A percentile compares a stretch with the other conserved stretches of the same genome.
These are phyloP conservation scores for Polyodon spathula DNA, from an alignment of 2,113 vertebrate species.

Conservation along the genomic window DNA sequence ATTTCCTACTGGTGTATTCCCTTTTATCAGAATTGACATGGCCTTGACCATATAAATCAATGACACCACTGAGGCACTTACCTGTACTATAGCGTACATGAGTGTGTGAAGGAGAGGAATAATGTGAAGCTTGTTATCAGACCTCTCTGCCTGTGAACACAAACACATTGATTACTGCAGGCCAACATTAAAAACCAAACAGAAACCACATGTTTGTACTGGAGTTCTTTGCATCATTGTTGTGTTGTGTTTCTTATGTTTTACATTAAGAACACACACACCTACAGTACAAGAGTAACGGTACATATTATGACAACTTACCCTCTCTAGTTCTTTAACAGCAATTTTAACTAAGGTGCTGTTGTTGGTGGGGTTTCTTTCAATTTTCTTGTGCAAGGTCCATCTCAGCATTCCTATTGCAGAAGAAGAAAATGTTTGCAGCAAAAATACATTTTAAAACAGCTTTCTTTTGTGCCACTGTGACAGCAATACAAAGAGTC, in stretches of 20 bases:
- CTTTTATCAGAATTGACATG: too few relatives aligned
- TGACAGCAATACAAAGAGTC: too few relatives aligned
- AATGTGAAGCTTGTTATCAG: conserved; percentile 62
- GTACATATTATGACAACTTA: conserved; percentile 31
- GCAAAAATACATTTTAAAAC: conserved; percentile 12
- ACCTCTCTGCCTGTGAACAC: conserved; percentile 63
- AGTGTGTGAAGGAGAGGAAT: conserved; percentile 84
- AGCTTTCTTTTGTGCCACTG: too few relatives aligned
- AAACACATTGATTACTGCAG: too few relatives aligned
- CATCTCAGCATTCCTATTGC: conserved; percentile 81
- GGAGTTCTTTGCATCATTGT: conserved; percentile 90
- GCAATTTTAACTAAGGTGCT: conserved; percentile 66
- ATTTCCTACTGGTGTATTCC: too few relatives aligned
- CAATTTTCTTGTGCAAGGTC: conserved; percentile 85
- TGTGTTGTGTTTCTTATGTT: not conserved
- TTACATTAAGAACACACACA: too few relatives aligned
- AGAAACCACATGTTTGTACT: conserved; percentile 69
- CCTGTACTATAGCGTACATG: conserved; percentile 83
- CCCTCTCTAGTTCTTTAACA: conserved; percentile 84
- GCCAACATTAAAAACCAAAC: too few relatives aligned
- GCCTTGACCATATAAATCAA: too few relatives aligned
- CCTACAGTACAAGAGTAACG: not conserved
- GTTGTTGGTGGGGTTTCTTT: conserved; percentile 62
- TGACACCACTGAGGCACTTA: conserved; percentile 32
- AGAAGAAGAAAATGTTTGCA: too few relatives aligned